Percentiles rank a stretch among this genome's conserved stretches.
phyloP scores from a whole-genome alignment of 2,797 vertebrate genomes.

The Mormyrops boulengeri region DNA sequence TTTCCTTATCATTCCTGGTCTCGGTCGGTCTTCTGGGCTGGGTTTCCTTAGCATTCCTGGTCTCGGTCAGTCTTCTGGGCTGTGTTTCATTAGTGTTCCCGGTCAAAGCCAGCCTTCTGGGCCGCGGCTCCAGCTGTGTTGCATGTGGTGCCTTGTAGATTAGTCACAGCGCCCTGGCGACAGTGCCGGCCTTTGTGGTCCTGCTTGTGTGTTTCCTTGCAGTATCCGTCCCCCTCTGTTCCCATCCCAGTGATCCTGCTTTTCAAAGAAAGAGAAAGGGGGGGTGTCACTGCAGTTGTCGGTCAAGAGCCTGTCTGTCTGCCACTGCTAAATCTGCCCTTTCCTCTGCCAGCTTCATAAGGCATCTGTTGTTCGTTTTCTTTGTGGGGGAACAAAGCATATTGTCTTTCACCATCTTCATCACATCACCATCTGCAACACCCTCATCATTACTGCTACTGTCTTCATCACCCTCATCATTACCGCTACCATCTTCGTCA shows the following conservation, averaged over 20 bases:
- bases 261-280: not conserved
- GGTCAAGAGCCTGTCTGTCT: not conserved
- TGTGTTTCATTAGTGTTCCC: not conserved
- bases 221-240: not conserved
- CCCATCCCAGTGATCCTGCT: slow-evolving; percentile 18
- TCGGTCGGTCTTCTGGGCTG: not conserved
- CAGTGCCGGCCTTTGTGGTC: slow-evolving; percentile 14
- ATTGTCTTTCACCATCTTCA: not conserved
- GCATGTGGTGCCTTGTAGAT: slow-evolving; percentile 10
- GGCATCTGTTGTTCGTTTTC: not conserved
- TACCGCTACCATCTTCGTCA: not conserved
- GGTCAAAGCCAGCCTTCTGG: not conserved
- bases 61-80: not conserved
- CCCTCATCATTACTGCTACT: not conserved
- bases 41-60: not conserved
- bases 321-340: not conserved
- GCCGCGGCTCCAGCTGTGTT: not conserved
- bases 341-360: not conserved
- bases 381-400: not conserved
- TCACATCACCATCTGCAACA: not conserved
- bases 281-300: not conserved
- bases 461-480: not conserved
- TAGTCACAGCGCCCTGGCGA: not conserved
- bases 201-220: not conserved
- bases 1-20: too few species aligned